These are phyloP conservation scores for Centropus bengalensis DNA, from an alignment of 2,113 vertebrate species.

Conservation along the genomic window DNA sequence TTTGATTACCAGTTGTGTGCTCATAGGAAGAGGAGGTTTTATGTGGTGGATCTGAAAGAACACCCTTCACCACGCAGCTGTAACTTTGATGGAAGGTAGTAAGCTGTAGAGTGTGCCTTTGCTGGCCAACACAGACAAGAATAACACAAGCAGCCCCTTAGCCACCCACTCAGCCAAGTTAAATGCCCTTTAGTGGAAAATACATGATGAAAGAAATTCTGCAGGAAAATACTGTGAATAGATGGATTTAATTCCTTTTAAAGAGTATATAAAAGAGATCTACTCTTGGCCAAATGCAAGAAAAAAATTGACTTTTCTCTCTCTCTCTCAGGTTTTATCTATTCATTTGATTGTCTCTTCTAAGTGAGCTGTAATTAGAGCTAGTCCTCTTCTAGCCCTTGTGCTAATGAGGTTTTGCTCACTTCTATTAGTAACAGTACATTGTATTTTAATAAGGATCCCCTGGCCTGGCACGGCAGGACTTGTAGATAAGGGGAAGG, in stretches of 20 bases:
- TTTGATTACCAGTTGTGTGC: background rate
- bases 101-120: background rate
- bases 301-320: constrained; percentile 47
- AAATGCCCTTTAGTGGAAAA: background rate
- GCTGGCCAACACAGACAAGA: background rate
- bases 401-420: constrained; percentile 71
- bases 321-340: constrained; percentile 46
- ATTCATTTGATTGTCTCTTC: constrained; percentile 43
- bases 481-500: constrained; percentile 57
- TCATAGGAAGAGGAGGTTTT: background rate
- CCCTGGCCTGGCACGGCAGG: constrained; percentile 33
- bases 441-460: constrained; percentile 72
- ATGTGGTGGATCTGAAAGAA: constrained; percentile 14
- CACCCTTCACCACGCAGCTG: background rate
- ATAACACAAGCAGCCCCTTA: background rate
- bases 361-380: constrained; percentile 65
- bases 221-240: background rate
- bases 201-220: background rate
- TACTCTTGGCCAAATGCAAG: background rate
- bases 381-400: constrained; percentile 33
- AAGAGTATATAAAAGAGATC: background rate
- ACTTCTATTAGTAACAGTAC: constrained; percentile 56
- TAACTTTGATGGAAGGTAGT: background rate
- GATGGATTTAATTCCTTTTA: background rate
- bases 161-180: background rate